A percentile compares a stretch with the other conserved stretches of the same genome.
Evolutionary conservation across 2,113 vertebrate genomes (phyloP).

Genomic region (Heterochromis multidens): DNA sequence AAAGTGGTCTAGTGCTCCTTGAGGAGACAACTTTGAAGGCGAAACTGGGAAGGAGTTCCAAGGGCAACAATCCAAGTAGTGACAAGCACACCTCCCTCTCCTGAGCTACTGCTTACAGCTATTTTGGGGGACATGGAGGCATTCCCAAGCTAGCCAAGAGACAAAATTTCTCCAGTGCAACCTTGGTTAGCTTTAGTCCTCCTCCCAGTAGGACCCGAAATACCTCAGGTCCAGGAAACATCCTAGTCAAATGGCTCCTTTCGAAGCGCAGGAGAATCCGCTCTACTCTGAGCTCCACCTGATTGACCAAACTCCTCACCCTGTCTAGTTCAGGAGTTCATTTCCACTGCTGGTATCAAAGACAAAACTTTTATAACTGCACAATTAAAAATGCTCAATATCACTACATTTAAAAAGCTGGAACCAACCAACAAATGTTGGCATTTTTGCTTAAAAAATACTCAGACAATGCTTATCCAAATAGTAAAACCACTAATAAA

Average conservation of each 20-base stretch:
- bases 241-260: background rate
- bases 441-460: background rate
- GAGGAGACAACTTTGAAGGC: background rate
- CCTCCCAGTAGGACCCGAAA: background rate
- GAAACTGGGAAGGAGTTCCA: background rate
- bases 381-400: background rate
- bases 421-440: fast-evolving
- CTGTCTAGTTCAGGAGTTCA: background rate
- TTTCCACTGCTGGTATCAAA: fast-evolving
- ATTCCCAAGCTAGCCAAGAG: background rate
- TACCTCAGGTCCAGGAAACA: background rate
- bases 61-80: background rate
- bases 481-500: background rate
- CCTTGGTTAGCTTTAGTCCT: background rate
- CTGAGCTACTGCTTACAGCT: background rate
- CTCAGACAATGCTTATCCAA: background rate
- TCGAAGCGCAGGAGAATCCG: background rate
- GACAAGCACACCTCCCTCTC: background rate
- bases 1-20: background rate
- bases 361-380: background rate
- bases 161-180: background rate
- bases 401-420: fast-evolving
- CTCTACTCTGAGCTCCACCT: fast-evolving
- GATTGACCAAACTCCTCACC: background rate
- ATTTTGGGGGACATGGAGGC: background rate